Evolutionary conservation across 2,113 vertebrate genomes (phyloP).

Genomic region (Phaetusa simplex): DNA sequence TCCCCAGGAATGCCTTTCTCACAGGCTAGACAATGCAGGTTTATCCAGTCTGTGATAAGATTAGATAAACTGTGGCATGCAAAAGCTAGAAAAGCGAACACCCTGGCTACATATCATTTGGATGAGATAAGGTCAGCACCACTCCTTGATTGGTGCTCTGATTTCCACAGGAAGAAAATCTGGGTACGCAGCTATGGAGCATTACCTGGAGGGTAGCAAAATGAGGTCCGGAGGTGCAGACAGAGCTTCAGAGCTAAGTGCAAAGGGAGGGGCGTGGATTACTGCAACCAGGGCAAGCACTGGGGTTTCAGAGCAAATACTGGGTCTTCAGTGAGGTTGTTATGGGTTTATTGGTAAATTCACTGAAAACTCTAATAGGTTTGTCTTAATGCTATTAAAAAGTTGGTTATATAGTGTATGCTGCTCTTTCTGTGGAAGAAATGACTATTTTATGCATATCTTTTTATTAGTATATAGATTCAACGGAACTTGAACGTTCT

Average conservation of each 20-base stretch:
- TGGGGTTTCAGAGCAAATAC: background rate
- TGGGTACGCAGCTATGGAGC: background rate
- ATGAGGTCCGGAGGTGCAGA: background rate
- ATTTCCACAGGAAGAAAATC: background rate
- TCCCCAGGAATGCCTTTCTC: background rate
- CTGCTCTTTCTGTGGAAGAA: background rate
- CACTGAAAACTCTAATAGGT: background rate
- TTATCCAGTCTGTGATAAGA: background rate
- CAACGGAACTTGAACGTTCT: constrained; percentile 74
- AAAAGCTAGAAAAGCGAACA: background rate
- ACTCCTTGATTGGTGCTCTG: background rate
- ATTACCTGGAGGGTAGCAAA: background rate
- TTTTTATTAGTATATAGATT: constrained; percentile 79
- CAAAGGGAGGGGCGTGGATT: background rate
- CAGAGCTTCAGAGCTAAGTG: background rate
- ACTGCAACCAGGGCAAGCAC: background rate
- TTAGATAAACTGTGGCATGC: background rate
- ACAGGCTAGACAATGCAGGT: background rate
- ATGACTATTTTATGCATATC: background rate
- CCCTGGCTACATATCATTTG: background rate
- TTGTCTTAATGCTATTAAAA: background rate
- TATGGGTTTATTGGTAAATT: background rate
- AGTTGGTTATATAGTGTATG: background rate
- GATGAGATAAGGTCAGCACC: background rate
- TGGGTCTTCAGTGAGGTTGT: background rate